Evolutionary conservation across 2,797 vertebrate species (phyloP).

Genomic region (Zenarchopterus dispar): DNA sequence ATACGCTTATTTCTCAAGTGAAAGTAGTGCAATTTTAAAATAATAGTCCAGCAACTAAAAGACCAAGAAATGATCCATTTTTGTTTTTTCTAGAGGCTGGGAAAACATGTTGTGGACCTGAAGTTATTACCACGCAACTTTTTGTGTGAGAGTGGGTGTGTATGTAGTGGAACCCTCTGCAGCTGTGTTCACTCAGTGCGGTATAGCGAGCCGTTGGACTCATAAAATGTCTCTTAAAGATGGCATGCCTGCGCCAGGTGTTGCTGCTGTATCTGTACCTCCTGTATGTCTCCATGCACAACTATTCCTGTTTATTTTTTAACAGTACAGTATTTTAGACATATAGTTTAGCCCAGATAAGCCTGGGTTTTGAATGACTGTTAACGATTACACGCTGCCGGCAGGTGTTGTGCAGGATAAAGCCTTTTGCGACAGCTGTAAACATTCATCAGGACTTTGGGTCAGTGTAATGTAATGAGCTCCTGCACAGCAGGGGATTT

Average conservation of each 20-base stretch:
- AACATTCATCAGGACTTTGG: slow-evolving; percentile 69
- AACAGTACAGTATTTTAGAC: slow-evolving; percentile 25
- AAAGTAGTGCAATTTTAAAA: slow-evolving; percentile 2
- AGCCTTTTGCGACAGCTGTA: slow-evolving; percentile 73
- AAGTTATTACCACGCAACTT: too few relatives aligned
- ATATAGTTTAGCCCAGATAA: slow-evolving; percentile 37
- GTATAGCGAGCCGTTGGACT: slow-evolving; percentile 36
- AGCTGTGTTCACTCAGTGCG: slow-evolving; percentile 61
- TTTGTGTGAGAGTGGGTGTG: too few relatives aligned
- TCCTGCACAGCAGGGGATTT: slow-evolving; percentile 44
- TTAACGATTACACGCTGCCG: slow-evolving; percentile 68
- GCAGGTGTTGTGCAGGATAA: slow-evolving; percentile 66
- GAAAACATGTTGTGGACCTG: background rate
- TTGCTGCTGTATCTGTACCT: slow-evolving; percentile 34
- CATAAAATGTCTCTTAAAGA: slow-evolving; percentile 62
- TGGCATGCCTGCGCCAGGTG: slow-evolving; percentile 63
- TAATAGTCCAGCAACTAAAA: background rate
- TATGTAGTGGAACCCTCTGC: slow-evolving; percentile 20
- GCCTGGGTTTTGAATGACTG: slow-evolving; percentile 52
- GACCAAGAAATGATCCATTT: background rate
- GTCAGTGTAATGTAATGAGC: slow-evolving; percentile 53
- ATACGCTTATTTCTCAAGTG: slow-evolving; percentile 6
- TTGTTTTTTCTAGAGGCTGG: background rate
- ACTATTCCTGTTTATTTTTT: slow-evolving; percentile 4
- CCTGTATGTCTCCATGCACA: slow-evolving; percentile 12